Conservation (phyloP, 2,888 invertebrate genomes). For the Crioceris asparagi region DNA sequence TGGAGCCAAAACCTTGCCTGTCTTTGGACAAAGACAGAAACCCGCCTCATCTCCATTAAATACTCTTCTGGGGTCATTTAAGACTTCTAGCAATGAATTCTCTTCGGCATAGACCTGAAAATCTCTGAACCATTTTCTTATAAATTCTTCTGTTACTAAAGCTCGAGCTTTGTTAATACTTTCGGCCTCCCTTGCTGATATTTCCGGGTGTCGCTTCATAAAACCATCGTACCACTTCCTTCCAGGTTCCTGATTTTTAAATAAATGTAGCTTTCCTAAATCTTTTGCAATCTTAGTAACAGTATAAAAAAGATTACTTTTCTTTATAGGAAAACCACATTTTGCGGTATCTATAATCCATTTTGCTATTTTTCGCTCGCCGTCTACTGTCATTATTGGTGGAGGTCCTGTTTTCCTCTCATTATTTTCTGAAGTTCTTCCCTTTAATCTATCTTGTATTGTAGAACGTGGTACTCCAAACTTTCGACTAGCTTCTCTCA, state of each 20-base stretch:
- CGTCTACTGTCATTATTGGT: constrained; percentile 7
- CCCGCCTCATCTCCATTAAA: constrained; percentile 29
- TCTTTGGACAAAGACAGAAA: constrained; percentile 25
- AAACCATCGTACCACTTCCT: constrained; percentile 24
- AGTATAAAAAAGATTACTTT: constrained; percentile 21
- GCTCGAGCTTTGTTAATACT: constrained; percentile 8
- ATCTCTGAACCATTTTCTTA: constrained; percentile 8
- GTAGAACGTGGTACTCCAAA: neutral
- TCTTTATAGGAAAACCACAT: constrained; percentile 26
- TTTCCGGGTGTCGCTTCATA: constrained; percentile 21
- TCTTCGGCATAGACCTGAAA: constrained; percentile 4
- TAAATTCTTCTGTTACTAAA: constrained; percentile 12
- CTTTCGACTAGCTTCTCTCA: neutral
- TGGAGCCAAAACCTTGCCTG: constrained; percentile 14
- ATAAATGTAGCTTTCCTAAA: constrained; percentile 4
- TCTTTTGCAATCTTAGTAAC: constrained; percentile 19
- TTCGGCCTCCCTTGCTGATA: constrained; percentile 7
- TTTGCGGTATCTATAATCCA: constrained; percentile 22
- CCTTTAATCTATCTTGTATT: neutral
- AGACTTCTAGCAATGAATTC: constrained; percentile 4
- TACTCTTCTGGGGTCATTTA: constrained; percentile 21
- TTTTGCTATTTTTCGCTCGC: constrained; percentile 21
- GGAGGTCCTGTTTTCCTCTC: constrained; percentile 1
- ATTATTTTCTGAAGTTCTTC: constrained; percentile 2
- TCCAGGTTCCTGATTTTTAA: constrained; percentile 10